Conservation (phyloP, 2,113 vertebrate species). For the Emydocephalus ijimae region DNA sequence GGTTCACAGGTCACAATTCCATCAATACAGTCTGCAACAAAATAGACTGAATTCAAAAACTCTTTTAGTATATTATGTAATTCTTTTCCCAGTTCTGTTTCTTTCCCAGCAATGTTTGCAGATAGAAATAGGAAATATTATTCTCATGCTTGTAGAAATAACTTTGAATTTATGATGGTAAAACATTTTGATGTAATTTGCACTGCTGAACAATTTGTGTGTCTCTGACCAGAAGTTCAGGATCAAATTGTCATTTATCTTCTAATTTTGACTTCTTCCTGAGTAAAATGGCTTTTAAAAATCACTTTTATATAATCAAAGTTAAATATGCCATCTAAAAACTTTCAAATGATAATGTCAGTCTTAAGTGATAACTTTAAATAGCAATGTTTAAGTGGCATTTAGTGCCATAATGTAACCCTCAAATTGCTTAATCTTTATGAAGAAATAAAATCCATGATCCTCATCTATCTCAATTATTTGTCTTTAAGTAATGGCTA, state of each 20-base stretch:
- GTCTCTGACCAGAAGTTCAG: background rate
- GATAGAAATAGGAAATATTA: background rate
- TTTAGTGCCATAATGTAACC: background rate
- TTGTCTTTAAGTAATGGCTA: background rate
- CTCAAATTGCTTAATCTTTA: background rate
- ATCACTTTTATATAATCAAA: conserved; percentile 13
- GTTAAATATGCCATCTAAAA: background rate
- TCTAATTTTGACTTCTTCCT: conserved; percentile 13
- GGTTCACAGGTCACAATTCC: background rate
- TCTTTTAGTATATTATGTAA: background rate
- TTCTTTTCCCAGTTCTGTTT: background rate
- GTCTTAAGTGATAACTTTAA: conserved; percentile 16
- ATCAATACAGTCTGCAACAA: background rate
- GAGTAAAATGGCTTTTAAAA: background rate
- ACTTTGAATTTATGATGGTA: background rate
- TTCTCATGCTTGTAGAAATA: background rate
- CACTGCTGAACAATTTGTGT: background rate
- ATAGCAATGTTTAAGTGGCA: background rate
- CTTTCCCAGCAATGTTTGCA: background rate
- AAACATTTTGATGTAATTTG: background rate
- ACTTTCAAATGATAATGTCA: background rate
- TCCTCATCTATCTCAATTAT: background rate
- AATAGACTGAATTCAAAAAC: background rate
- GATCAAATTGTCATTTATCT: conserved; percentile 5
- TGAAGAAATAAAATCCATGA: background rate